Evolutionary conservation across 2,113 vertebrate genomes (phyloP).

Genomic region (Ceyx cyanopectus): DNA sequence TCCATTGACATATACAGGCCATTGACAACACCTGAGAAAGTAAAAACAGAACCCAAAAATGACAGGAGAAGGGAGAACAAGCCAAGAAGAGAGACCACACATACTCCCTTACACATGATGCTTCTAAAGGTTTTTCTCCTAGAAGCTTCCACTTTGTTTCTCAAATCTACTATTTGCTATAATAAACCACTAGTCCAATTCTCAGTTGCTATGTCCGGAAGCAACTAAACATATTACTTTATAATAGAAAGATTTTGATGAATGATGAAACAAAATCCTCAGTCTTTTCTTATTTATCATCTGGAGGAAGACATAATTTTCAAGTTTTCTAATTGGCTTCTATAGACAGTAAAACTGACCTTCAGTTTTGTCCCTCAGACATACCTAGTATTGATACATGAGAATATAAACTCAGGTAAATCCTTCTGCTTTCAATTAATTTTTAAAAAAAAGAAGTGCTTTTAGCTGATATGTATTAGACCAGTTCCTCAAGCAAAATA

Average conservation of each 20-base stretch:
- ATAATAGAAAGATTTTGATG: background rate
- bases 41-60: background rate
- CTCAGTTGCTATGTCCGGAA: background rate
- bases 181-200: background rate
- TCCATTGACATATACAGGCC: background rate
- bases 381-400: background rate
- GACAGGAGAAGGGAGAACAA: rapidly evolving
- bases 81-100: background rate
- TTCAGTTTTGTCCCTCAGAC: background rate
- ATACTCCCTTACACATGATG: background rate
- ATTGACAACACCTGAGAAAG: background rate
- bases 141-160: background rate
- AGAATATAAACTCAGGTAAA: background rate
- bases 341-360: background rate
- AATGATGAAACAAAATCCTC: background rate
- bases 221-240: background rate
- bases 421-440: background rate
- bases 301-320: background rate
- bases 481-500: background rate
- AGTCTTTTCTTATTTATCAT: background rate
- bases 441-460: background rate
- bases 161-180: background rate
- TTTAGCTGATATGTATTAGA: conserved; percentile 3
- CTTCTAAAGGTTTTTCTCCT: background rate
- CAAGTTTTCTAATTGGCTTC: background rate